These are phyloP conservation scores for Callithrix jacchus DNA, from an alignment of 2,113 vertebrate genomes.

Conservation along the genomic window DNA sequence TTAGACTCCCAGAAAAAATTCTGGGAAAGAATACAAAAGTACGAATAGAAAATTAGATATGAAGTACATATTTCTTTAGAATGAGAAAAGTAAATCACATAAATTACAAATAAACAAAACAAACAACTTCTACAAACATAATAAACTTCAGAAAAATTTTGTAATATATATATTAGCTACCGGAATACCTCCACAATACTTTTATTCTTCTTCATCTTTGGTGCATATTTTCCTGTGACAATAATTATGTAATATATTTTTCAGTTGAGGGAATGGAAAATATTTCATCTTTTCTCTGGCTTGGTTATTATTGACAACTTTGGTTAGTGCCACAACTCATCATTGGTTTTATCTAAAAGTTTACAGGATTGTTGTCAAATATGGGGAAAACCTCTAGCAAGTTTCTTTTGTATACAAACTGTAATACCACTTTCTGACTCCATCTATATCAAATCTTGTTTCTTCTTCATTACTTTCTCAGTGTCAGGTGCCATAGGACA, in stretches of 20 bases:
- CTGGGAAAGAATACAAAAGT: background rate
- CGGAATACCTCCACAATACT: background rate
- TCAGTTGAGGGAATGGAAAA: background rate
- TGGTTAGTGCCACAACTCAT: background rate
- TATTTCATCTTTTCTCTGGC: background rate
- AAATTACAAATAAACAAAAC: background rate
- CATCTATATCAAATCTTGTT: background rate
- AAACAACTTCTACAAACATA: background rate
- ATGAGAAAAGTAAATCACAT: background rate
- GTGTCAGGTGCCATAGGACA: fast-evolving
- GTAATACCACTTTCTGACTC: background rate
- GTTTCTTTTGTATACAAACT: background rate
- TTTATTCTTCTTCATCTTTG: background rate
- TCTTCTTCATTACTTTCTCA: background rate
- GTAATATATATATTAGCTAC: background rate
- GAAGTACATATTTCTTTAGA: background rate
- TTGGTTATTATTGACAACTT: background rate
- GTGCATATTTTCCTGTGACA: background rate
- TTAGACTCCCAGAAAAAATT: background rate
- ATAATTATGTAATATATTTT: background rate
- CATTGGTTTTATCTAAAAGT: background rate
- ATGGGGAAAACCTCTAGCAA: background rate
- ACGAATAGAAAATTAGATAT: conserved; percentile 26
- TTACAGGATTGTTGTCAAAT: background rate
- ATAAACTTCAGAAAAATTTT: background rate